Percentiles rank a stretch among this genome's conserved stretches.
phyloP scores from a whole-genome alignment of 2,888 invertebrate genomes.

The Malthinus flaveolus region DNA sequence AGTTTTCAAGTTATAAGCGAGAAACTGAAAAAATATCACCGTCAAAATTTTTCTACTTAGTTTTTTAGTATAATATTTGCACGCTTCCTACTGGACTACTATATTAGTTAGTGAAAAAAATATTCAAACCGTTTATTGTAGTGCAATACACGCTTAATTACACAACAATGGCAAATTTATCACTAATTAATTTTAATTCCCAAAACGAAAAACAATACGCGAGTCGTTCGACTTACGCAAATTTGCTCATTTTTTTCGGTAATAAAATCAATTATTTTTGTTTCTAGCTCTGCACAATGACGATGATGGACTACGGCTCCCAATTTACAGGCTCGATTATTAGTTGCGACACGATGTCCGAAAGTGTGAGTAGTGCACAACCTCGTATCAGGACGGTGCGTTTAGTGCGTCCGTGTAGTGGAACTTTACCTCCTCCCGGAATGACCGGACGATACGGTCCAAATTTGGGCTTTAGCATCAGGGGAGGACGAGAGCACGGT shows the following conservation, averaged over 20 bases:
- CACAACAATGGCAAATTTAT: no score
- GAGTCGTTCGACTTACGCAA: not conserved
- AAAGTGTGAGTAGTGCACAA: slow-evolving; percentile 56
- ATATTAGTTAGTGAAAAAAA: no score
- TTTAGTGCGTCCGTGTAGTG: slow-evolving; percentile 56
- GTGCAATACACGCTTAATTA: no score
- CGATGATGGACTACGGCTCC: slow-evolving; percentile 45
- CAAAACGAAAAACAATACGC: not conserved
- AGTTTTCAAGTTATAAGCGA: no score
- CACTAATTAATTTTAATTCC: no score
- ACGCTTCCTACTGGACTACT: no score
- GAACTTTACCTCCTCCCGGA: slow-evolving; percentile 53
- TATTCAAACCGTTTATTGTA: no score
- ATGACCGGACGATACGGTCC: slow-evolving; percentile 62
- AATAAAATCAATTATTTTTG: slow-evolving; percentile 6
- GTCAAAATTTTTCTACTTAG: no score
- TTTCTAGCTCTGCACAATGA: slow-evolving; percentile 30
- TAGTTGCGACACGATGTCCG: slow-evolving; percentile 53
- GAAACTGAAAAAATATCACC: no score
- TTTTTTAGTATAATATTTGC: no score
- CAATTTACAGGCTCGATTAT: slow-evolving; percentile 48
- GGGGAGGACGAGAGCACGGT: slow-evolving; percentile 88
- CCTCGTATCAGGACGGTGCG: slow-evolving; percentile 64
- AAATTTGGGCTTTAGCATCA: slow-evolving; percentile 78
- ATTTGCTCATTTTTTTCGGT: not conserved